Conservation (phyloP, 2,888 invertebrate species). For the Harmothoe impar region DNA sequence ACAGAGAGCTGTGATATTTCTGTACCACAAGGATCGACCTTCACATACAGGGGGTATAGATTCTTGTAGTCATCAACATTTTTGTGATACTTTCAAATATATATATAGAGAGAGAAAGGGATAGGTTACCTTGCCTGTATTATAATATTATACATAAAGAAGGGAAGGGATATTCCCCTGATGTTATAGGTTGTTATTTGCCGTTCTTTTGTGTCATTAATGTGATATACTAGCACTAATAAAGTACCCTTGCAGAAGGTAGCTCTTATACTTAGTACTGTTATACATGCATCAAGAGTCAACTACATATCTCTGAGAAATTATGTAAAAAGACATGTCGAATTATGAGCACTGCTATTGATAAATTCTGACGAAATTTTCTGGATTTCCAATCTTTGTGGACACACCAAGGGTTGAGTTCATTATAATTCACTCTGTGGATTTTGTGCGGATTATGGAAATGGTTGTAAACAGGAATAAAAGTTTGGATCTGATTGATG, state of each 20-base stretch:
- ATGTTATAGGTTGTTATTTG: too few relatives aligned
- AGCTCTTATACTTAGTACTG: neutral
- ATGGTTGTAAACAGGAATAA: neutral
- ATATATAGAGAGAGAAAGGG: neutral
- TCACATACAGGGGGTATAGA: neutral
- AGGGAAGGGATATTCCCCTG: too few relatives aligned
- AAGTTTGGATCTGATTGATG: neutral
- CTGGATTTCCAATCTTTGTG: neutral
- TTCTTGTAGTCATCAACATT: constrained; percentile 9
- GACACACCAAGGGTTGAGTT: neutral
- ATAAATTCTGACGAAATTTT: neutral
- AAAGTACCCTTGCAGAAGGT: neutral
- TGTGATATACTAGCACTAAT: neutral
- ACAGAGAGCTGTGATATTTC: neutral
- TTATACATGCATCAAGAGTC: too few relatives aligned
- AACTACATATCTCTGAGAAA: neutral
- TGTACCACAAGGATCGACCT: neutral
- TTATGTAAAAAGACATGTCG: neutral
- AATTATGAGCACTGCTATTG: neutral
- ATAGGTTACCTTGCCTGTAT: neutral
- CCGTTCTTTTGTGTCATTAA: neutral
- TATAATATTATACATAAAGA: neutral
- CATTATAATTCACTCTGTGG: too few relatives aligned
- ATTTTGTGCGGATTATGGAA: neutral
- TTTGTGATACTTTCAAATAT: constrained; percentile 30